Conservation (phyloP, 1,140 invertebrate species). For the Drosophila arawakana region DNA sequence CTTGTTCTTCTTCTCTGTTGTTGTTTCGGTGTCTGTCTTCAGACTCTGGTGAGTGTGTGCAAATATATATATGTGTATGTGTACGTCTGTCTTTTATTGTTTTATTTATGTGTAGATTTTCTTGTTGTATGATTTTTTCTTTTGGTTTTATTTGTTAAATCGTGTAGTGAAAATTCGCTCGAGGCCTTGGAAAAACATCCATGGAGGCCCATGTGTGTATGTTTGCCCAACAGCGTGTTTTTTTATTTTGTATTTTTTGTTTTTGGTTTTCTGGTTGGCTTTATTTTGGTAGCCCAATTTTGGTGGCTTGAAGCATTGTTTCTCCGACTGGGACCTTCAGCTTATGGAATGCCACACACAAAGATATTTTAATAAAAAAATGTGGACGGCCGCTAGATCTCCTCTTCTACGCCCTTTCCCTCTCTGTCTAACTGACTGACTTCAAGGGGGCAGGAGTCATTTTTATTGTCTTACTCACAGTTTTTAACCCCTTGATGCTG, state of each 20-base stretch:
- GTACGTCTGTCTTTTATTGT: constrained; percentile 71
- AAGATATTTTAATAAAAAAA: constrained; percentile 64
- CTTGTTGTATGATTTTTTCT: constrained; percentile 58
- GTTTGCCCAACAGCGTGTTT: constrained; percentile 40
- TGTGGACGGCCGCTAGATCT: constrained; percentile 23
- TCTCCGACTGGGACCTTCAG: constrained; percentile 25
- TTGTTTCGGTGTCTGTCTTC: constrained; percentile 10
- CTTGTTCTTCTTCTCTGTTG: constrained; percentile 59
- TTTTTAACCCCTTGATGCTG: constrained; percentile 68
- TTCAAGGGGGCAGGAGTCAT: constrained; percentile 36
- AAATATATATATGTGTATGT: constrained; percentile 27
- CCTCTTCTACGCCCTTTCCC: background rate
- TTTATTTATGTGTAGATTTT: constrained; percentile 79
- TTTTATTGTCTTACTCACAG: constrained; percentile 72
- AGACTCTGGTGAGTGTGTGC: constrained; percentile 16
- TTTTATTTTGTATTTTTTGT: constrained; percentile 3
- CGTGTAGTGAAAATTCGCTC: constrained; percentile 80
- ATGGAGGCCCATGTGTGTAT: constrained; percentile 47
- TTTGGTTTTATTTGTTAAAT: constrained; percentile 79
- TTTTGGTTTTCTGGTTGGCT: constrained; percentile 41
- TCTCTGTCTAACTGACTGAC: background rate
- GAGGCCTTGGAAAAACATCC: constrained; percentile 54
- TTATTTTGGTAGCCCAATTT: constrained; percentile 77
- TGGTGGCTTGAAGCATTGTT: constrained; percentile 50
- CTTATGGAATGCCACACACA: constrained; percentile 18